Conservation (phyloP, 2,797 vertebrate genomes). For the Rhabdomys pumilio region DNA sequence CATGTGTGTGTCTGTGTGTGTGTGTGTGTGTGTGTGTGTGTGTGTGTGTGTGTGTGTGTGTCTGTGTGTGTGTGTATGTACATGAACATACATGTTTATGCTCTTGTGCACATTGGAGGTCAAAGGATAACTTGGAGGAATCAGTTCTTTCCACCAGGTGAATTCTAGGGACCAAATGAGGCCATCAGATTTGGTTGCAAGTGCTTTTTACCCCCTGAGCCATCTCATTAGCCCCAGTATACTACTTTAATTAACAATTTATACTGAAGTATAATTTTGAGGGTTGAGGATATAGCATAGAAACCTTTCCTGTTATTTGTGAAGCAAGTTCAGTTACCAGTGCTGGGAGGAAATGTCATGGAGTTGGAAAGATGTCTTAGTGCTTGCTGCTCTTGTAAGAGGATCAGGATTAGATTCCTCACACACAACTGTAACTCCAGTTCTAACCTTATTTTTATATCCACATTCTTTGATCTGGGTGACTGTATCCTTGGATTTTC, state of each 20-base stretch:
- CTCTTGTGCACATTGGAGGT: background rate
- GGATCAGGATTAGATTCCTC: background rate
- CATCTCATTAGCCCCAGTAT: background rate
- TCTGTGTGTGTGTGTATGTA: rapidly evolving
- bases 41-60: background rate
- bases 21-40: background rate
- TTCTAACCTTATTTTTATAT: background rate
- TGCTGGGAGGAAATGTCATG: background rate
- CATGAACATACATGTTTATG: background rate
- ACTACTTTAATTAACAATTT: background rate
- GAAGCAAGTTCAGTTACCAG: background rate
- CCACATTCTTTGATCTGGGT: background rate
- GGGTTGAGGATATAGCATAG: background rate
- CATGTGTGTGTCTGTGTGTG: background rate
- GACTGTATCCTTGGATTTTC: background rate
- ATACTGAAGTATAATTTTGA: background rate
- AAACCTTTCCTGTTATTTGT: background rate
- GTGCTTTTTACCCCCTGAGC: background rate
- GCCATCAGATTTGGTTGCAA: background rate
- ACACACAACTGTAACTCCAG: background rate
- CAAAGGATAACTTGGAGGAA: background rate
- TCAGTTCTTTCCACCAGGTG: background rate
- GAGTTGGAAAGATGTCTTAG: background rate
- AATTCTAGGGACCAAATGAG: background rate
- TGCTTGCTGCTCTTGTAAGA: background rate